Percentiles rank a stretch among this genome's conserved stretches.
Evolutionary conservation across 2,888 invertebrate species (phyloP).

Genomic region (Eurytoma adleriae): DNA sequence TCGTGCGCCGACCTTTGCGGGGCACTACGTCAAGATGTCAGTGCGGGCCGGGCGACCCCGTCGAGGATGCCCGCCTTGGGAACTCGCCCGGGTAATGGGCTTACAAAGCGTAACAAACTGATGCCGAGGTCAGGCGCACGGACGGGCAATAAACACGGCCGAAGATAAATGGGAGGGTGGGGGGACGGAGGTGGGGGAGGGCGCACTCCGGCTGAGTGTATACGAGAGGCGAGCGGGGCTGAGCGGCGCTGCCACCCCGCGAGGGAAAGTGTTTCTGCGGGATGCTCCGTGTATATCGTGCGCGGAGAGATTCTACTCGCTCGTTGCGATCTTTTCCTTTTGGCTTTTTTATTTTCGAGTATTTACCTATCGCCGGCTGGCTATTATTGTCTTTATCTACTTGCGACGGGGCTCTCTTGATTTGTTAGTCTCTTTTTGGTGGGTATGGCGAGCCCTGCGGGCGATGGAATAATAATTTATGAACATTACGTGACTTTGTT

Average conservation of each 20-base stretch:
- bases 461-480: too few relatives aligned
- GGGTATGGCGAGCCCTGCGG: too few relatives aligned
- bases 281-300: not conserved
- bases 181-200: not conserved
- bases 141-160: conserved; percentile 75
- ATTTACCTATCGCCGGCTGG: conserved; percentile 8
- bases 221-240: not conserved
- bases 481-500: too few relatives aligned
- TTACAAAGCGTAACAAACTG: conserved; percentile 76
- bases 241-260: conserved; percentile 3
- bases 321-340: not conserved
- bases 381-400: conserved; percentile 40
- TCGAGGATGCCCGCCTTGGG: conserved; percentile 29
- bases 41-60: conserved; percentile 53
- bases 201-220: not conserved
- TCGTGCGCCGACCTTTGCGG: conserved; percentile 73
- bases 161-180: conserved; percentile 71
- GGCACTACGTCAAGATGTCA: conserved; percentile 76
- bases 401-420: not conserved
- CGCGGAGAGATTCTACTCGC: not conserved
- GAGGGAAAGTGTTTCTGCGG: conserved; percentile 39
- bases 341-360: not conserved
- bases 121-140: conserved; percentile 53
- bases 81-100: conserved; percentile 71
- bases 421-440: too few relatives aligned